Evolutionary conservation across 2,113 vertebrate species (phyloP).

Genomic region (Sus scrofa): T2T-Sscrofa CM000814.6:31401501-31402000

Average conservation of each 20-base stretch:
- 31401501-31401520: not conserved
- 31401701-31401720: not conserved
- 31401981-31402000: not conserved
- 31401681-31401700: not conserved
- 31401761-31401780: not conserved
- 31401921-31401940: not conserved
- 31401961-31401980: no score
- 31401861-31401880: not conserved
- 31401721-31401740: not conserved
- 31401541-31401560: not conserved
- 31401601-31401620: not conserved
- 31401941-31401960: not conserved
- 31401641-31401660: not conserved
- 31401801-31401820: not conserved
- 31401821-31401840: not conserved
- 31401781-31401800: accelerated
- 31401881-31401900: not conserved
- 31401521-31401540: not conserved
- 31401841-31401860: not conserved
- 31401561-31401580: not conserved
- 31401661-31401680: not conserved
- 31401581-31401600: not conserved
- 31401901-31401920: not conserved
- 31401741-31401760: not conserved
- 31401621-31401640: not conserved